phyloP scores from a whole-genome alignment of 2,888 invertebrate genomes.

The Caenorhabditis drosophilae region DNA sequence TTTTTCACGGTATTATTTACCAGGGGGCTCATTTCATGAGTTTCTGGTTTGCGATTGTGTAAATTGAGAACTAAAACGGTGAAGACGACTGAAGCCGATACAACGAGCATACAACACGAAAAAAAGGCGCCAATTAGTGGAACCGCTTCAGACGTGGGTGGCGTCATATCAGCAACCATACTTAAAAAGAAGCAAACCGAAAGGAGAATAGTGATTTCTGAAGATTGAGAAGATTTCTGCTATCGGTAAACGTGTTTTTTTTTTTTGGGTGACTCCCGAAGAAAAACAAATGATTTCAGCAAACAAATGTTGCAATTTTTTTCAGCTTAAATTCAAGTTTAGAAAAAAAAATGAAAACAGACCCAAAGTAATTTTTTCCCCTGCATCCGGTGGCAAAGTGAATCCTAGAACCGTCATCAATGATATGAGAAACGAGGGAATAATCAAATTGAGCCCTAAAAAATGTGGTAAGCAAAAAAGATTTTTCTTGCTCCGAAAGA shows the following conservation, averaged over 20 bases:
- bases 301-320: too few species aligned
- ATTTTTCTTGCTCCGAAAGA: neutral
- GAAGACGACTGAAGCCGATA: conserved; percentile 59
- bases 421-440: conserved; percentile 96
- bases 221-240: too few species aligned
- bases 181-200: conserved; percentile 96
- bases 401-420: conserved; percentile 98
- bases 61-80: conserved; percentile 58
- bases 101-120: conserved; percentile 59
- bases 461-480: neutral
- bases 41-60: conserved; percentile 57
- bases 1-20: conserved; percentile 27
- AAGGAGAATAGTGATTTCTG: conserved; percentile 73
- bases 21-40: conserved; percentile 60
- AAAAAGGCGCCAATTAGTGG: conserved; percentile 62
- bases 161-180: conserved; percentile 95
- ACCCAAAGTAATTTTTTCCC: conserved; percentile 97
- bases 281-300: neutral
- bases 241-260: too few species aligned
- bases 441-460: conserved; percentile 90
- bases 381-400: conserved; percentile 96
- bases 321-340: neutral
- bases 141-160: conserved; percentile 71
- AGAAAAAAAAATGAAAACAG: conserved; percentile 29
- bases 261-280: too few species aligned